Conservation (phyloP, 2,888 invertebrate species). For the Pyralis farinalis region DNA sequence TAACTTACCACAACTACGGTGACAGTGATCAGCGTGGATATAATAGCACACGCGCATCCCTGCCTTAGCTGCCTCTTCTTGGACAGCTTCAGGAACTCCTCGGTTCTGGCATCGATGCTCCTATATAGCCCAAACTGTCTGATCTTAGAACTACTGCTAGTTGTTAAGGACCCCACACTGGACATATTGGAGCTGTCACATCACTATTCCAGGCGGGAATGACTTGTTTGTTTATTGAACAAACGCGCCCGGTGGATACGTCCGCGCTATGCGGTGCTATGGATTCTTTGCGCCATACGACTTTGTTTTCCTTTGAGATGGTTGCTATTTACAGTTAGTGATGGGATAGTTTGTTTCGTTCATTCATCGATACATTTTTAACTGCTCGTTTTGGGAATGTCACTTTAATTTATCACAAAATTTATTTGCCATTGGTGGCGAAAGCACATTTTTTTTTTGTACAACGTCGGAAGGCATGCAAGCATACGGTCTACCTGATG, state of each 20-base stretch:
- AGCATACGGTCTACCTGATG: too few species aligned
- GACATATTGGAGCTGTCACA: conserved; percentile 57
- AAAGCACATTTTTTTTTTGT: too few species aligned
- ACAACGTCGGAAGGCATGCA: too few species aligned
- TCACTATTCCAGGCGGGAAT: conserved; percentile 34
- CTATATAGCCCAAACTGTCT: conserved; percentile 67
- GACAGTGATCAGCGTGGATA: conserved; percentile 67
- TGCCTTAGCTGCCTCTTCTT: conserved; percentile 61
- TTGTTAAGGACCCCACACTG: conserved; percentile 52
- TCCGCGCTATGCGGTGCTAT: conserved; percentile 51
- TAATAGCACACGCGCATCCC: conserved; percentile 68
- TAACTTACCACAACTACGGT: conserved; percentile 68
- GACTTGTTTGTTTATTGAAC: conserved; percentile 26
- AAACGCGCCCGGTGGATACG: conserved; percentile 36
- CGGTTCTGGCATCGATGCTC: conserved; percentile 62
- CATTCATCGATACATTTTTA: conserved; percentile 26
- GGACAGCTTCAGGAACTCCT: conserved; percentile 64
- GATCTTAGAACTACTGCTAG: conserved; percentile 42
- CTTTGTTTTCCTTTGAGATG: conserved; percentile 57
- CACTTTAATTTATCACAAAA: too few species aligned
- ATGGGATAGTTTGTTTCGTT: conserved; percentile 30
- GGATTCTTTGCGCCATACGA: conserved; percentile 41
- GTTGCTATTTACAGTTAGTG: conserved; percentile 35
- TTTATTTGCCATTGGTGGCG: too few species aligned
- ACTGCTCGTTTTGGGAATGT: too few species aligned